phyloP scores from a whole-genome alignment of 2,888 invertebrate species.

The Luperina nickerlii region DNA sequence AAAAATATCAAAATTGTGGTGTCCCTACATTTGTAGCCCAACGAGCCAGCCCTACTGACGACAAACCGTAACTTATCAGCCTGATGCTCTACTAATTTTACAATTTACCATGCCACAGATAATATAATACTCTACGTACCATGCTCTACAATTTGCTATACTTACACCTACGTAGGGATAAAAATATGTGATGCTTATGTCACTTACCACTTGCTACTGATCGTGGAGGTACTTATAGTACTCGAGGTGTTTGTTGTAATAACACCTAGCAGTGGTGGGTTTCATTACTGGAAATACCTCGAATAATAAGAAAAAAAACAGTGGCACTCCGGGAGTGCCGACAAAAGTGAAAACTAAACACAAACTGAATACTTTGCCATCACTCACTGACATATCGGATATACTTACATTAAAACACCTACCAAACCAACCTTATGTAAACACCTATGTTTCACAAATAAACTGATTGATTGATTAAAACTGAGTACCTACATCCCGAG shows the following conservation, averaged over 20 bases:
- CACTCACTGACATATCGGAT: too few relatives aligned
- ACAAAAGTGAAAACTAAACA: neutral
- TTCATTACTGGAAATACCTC: slow-evolving; percentile 6
- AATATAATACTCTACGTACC: slow-evolving; percentile 21
- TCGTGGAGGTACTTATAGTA: slow-evolving; percentile 14
- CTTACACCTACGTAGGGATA: slow-evolving; percentile 63
- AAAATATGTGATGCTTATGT: slow-evolving; percentile 59
- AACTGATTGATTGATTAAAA: too few relatives aligned
- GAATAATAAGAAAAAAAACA: neutral
- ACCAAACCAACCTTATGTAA: too few relatives aligned
- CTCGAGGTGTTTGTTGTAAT: slow-evolving; percentile 29
- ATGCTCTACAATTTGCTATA: slow-evolving; percentile 59
- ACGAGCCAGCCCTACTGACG: slow-evolving; percentile 44
- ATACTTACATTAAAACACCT: too few relatives aligned
- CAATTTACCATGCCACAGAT: slow-evolving; percentile 63
- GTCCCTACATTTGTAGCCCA: neutral
- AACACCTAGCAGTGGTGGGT: slow-evolving; percentile 9
- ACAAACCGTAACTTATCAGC: slow-evolving; percentile 58
- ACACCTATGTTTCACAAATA: too few relatives aligned
- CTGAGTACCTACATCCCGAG: too few relatives aligned
- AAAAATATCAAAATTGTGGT: neutral
- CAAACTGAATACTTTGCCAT: too few relatives aligned
- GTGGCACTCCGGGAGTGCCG: too few relatives aligned
- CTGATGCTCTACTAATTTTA: slow-evolving; percentile 64
- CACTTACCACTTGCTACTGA: slow-evolving; percentile 47